A percentile compares a stretch with the other conserved stretches of the same genome.
phyloP scores from a whole-genome alignment of 2,113 vertebrate genomes.

The Varanus salvator region DNA sequence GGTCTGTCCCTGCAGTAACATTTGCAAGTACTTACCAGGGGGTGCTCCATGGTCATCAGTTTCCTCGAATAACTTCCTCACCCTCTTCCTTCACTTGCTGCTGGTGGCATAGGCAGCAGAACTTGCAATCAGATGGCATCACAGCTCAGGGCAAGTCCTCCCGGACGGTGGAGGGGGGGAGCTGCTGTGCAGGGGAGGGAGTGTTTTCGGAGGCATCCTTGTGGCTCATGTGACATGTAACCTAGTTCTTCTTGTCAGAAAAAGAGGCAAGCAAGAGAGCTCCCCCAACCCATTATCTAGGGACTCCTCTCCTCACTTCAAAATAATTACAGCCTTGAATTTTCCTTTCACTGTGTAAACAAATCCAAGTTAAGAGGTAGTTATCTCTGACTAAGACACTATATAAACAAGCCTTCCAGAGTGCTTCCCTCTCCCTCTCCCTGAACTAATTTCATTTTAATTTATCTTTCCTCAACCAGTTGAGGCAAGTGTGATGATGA shows the following conservation, averaged over 20 bases:
- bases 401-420: neutral
- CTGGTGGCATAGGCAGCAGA: neutral
- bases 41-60: neutral
- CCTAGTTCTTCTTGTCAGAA: neutral
- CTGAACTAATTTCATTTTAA: constrained; percentile 11
- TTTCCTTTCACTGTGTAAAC: neutral
- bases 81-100: neutral
- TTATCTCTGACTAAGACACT: neutral
- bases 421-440: neutral
- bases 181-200: neutral
- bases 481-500: neutral
- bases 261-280: neutral
- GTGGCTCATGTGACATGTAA: neutral
- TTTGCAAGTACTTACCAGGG: neutral
- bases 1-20: neutral
- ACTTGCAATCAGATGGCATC: neutral
- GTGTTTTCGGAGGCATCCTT: neutral
- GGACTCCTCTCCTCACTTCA: neutral
- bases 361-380: constrained; percentile 11
- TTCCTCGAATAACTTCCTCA: neutral
- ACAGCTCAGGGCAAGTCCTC: neutral
- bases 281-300: neutral
- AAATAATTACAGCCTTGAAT: constrained; percentile 2
- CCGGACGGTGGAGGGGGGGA: neutral
- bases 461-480: constrained; percentile 1